A percentile compares a stretch with the other conserved stretches of the same genome.
Conservation (phyloP, 2,113 vertebrate species). For the Suricata suricatta region DNA sequence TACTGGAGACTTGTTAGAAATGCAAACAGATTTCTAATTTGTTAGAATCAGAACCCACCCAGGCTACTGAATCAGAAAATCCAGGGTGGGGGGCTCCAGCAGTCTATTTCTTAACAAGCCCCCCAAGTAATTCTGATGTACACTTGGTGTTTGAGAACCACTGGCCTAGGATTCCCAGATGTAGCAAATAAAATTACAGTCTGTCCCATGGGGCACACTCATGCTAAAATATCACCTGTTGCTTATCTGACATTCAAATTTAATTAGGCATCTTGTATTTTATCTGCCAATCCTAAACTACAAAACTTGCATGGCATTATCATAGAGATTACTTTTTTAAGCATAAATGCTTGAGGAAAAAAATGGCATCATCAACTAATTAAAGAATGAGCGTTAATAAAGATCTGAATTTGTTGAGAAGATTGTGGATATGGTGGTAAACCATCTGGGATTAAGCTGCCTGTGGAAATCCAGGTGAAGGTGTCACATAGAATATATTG, state of each 20-base stretch:
- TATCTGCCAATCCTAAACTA: background rate
- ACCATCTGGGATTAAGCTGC: background rate
- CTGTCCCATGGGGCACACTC: background rate
- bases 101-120: background rate
- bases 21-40: background rate
- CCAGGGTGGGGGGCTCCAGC: fast-evolving
- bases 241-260: background rate
- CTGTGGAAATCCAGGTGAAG: background rate
- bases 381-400: background rate
- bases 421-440: background rate
- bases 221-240: background rate
- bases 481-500: background rate
- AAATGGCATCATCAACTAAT: background rate
- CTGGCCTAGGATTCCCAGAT: background rate
- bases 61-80: background rate
- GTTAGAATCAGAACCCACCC: background rate
- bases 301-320: background rate
- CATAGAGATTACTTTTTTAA: background rate
- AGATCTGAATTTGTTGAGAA: background rate
- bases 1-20: background rate
- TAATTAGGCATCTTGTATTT: background rate
- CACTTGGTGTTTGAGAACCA: background rate
- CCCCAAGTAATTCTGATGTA: background rate
- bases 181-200: background rate
- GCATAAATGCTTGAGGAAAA: background rate